phyloP scores from a whole-genome alignment of 2,797 vertebrate species.

The Silurus lanzhouensis region DNA sequence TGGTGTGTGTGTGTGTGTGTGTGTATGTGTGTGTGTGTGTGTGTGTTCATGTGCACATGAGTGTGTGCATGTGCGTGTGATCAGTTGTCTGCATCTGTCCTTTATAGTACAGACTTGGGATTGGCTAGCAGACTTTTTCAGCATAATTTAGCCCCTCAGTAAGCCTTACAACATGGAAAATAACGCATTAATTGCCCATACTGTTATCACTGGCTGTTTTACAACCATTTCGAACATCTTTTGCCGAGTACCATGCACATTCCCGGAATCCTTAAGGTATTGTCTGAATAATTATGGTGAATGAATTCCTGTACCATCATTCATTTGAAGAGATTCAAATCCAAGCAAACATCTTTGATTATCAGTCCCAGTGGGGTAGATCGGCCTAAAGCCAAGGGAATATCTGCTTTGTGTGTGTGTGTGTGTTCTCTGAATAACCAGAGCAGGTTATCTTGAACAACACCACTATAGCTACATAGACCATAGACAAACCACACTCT shows the following conservation, averaged over 20 bases:
- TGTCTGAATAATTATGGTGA: slow-evolving; percentile 19
- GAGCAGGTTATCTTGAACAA: slow-evolving; percentile 42
- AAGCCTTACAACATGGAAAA: slow-evolving; percentile 50
- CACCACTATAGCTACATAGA: slow-evolving; percentile 38
- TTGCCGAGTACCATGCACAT: slow-evolving; percentile 15
- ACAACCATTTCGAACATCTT: slow-evolving; percentile 14
- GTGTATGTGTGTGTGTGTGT: slow-evolving; percentile 6
- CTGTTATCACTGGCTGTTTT: slow-evolving; percentile 43
- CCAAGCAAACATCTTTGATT: slow-evolving; percentile 22
- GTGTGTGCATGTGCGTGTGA: slow-evolving; percentile 23
- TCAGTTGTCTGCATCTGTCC: slow-evolving; percentile 24
- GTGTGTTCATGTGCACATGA: slow-evolving; percentile 20
- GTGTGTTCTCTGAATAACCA: slow-evolving; percentile 45
- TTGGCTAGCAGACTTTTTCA: slow-evolving; percentile 38
- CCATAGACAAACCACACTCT: slow-evolving; percentile 45
- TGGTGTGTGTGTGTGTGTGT: slow-evolving; percentile 29
- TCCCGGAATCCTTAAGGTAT: slow-evolving; percentile 17
- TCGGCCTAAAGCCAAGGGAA: slow-evolving; percentile 20
- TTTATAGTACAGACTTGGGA: slow-evolving; percentile 22
- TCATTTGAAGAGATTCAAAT: slow-evolving; percentile 28
- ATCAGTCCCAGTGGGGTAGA: slow-evolving; percentile 25
- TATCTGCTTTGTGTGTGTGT: slow-evolving; percentile 25
- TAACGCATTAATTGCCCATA: slow-evolving; percentile 43
- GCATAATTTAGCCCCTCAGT: slow-evolving; percentile 40
- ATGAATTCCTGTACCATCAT: slow-evolving; percentile 21